These are phyloP conservation scores for Phocides pigmalion DNA, from an alignment of 1,140 invertebrate species.

Conservation along the genomic window DNA sequence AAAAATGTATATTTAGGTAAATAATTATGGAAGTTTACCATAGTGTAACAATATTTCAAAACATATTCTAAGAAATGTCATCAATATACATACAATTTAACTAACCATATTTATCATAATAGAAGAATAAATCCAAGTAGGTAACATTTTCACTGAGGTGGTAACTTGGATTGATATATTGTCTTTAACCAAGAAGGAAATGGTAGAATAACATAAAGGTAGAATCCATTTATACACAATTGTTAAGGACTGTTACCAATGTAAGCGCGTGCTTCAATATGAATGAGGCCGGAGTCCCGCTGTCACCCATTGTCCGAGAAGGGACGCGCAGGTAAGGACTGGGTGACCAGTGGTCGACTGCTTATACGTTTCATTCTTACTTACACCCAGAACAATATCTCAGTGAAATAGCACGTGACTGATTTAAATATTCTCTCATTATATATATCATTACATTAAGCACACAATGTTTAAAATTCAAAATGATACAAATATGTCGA, in stretches of 20 bases:
- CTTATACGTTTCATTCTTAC: constrained; percentile 40
- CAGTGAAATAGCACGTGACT: constrained; percentile 13
- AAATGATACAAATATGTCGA: too few relatives aligned
- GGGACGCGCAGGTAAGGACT: constrained; percentile 57
- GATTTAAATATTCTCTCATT: not conserved
- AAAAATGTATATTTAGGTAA: too few relatives aligned
- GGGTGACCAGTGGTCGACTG: constrained; percentile 46
- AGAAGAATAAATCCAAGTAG: too few relatives aligned
- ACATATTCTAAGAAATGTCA: too few relatives aligned
- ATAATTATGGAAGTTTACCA: too few relatives aligned
- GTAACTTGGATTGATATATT: not conserved
- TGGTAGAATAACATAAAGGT: not conserved
- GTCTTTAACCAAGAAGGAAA: not conserved
- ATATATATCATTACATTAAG: not conserved
- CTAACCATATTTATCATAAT: too few relatives aligned
- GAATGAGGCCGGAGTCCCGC: constrained; percentile 53
- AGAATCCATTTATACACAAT: too few relatives aligned
- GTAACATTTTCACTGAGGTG: not conserved
- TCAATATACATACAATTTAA: too few relatives aligned
- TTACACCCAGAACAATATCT: constrained; percentile 41
- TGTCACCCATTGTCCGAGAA: constrained; percentile 50
- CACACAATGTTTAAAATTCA: too few relatives aligned
- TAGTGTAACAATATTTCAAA: too few relatives aligned
- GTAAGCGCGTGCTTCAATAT: constrained; percentile 44
- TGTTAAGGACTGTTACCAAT: not conserved